phyloP scores from a whole-genome alignment of 2,888 invertebrate genomes.

The Nezara viridula region DNA sequence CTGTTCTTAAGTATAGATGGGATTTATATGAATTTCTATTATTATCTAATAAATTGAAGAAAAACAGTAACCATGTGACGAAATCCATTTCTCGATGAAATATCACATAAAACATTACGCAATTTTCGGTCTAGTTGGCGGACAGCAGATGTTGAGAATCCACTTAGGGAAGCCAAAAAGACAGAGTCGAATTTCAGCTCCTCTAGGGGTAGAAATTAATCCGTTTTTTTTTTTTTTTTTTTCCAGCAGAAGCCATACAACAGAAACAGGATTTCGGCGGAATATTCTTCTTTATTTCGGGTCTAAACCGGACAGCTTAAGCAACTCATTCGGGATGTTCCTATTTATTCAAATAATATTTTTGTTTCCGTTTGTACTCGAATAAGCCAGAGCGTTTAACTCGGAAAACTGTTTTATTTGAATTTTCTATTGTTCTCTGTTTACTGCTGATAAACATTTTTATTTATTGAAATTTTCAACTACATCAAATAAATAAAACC shows the following conservation, averaged over 20 bases:
- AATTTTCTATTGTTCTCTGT: constrained; percentile 68
- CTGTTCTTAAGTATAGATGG: too few relatives aligned
- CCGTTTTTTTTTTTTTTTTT: not conserved
- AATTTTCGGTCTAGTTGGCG: not conserved
- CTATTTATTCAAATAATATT: constrained; percentile 73
- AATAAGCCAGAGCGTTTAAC: not conserved
- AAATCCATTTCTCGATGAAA: not conserved
- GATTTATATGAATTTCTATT: too few relatives aligned
- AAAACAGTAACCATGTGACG: too few relatives aligned
- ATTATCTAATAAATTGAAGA: too few relatives aligned
- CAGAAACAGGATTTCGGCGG: not conserved
- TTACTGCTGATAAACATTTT: constrained; percentile 70
- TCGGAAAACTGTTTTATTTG: not conserved
- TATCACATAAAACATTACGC: not conserved
- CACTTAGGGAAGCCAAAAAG: not conserved
- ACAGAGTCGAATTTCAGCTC: not conserved
- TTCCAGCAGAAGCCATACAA: not conserved
- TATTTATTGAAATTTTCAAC: too few relatives aligned
- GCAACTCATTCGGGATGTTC: not conserved
- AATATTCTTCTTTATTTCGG: not conserved
- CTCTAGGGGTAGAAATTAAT: not conserved
- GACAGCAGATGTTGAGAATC: not conserved
- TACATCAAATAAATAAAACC: too few relatives aligned
- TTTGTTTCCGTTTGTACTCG: not conserved
- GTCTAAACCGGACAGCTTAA: not conserved